A percentile compares a stretch with the other conserved stretches of the same genome.
Conservation (phyloP, 1,140 invertebrate genomes). For the Papilio machaon region DNA sequence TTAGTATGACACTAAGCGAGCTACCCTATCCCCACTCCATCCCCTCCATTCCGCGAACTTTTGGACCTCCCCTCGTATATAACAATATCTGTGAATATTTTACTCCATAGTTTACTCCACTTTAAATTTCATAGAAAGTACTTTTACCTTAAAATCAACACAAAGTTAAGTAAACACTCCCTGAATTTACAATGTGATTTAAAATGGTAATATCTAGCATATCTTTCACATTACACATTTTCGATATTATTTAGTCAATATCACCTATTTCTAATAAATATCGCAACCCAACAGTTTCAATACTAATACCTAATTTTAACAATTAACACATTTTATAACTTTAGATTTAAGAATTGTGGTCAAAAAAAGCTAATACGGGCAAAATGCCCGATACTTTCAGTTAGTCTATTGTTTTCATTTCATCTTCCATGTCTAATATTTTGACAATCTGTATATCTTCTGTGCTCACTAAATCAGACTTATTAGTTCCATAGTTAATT, state of each 20-base stretch:
- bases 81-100: background rate
- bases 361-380: background rate
- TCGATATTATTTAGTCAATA: background rate
- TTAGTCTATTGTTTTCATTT: background rate
- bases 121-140: background rate
- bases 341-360: background rate
- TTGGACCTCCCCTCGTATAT: too few relatives aligned
- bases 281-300: background rate
- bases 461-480: background rate
- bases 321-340: background rate
- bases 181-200: background rate
- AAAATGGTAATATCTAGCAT: background rate
- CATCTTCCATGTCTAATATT: background rate
- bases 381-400: background rate
- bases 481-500: conserved; percentile 6
- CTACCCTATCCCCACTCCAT: too few relatives aligned
- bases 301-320: background rate
- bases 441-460: background rate
- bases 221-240: background rate
- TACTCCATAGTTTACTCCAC: background rate
- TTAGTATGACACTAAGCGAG: too few relatives aligned
- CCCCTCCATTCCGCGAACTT: too few relatives aligned
- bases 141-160: background rate
- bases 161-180: background rate
- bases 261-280: background rate